These are phyloP conservation scores for Heliconius nattereri DNA, from an alignment of 1,140 invertebrate genomes.

Conservation along the genomic window DNA sequence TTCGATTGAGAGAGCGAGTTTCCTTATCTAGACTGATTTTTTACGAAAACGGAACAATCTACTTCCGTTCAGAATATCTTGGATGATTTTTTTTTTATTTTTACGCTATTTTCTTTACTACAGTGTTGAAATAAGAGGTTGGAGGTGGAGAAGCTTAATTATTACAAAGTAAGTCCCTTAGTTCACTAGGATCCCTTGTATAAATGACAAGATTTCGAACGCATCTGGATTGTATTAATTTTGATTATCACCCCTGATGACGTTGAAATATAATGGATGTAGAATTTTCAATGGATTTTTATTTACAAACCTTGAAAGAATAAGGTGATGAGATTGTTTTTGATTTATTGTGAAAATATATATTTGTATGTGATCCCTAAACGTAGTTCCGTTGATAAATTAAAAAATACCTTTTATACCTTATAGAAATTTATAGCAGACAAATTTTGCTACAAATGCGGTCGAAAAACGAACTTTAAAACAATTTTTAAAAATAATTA, in stretches of 20 bases:
- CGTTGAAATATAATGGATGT: slow-evolving; percentile 80
- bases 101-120: slow-evolving; percentile 38
- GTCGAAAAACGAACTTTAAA: no score
- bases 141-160: slow-evolving; percentile 47
- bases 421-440: no score
- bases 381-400: no score
- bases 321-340: no score
- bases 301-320: slow-evolving; percentile 44
- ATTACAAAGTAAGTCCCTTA: slow-evolving; percentile 41
- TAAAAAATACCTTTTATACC: no score
- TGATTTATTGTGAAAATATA: no score
- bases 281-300: slow-evolving; percentile 71
- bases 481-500: no score
- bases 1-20: slow-evolving; percentile 51
- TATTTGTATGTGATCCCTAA: no score
- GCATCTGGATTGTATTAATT: slow-evolving; percentile 71
- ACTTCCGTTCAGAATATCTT: slow-evolving; percentile 38
- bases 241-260: slow-evolving; percentile 73
- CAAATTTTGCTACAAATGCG: no score
- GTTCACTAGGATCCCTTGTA: slow-evolving; percentile 47
- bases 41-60: slow-evolving; percentile 44
- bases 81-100: slow-evolving; percentile 27
- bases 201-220: slow-evolving; percentile 54
- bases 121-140: slow-evolving; percentile 37
- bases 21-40: slow-evolving; percentile 76